Evolutionary conservation across 2,888 invertebrate species (phyloP), one percentile per base, ranked within the genome.

Genomic region (Drosophila mettleri): DNA sequence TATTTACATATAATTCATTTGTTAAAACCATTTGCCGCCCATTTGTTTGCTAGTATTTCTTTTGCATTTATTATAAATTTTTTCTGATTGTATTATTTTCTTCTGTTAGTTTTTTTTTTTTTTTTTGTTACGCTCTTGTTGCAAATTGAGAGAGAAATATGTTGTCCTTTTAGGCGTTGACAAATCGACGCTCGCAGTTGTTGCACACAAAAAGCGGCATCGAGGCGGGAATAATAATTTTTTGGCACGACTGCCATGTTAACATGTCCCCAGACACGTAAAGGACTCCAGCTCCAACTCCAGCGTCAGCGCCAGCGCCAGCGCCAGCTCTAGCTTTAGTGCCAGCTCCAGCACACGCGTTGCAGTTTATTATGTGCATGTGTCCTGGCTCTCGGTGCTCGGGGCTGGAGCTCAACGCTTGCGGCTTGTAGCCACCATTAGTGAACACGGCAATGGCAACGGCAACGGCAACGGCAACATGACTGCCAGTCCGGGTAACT

Each of bases 361-460:
- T 80, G 80, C 80, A 87, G 81, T 83, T 88, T 83, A 83, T 83
- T 87, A 87, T 86, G 66, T 74, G 51, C 39, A 20, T 43, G 41
- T 34, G n/a, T 24, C 49, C 67, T 77, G 57, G 60, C 63, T 85
- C 86, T 80, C 61, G 77, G 86, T 33, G 27, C 6, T 18, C 16
- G 52, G 36, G 51, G 70, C 74, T 65, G 49, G 61, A 69, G 75
- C 65, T 74, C 69, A 74, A 64, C 66, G 90, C 90, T 89, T 90
- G 91, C 82, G 90, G 90, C 91, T 90, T 90, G 90, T 90, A 89
- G 83, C 89, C 76, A 82, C 90, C 91, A 90, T 91, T 90, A 90
- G 90, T 90, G 90, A 90, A 89, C 89, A 90, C 89, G 62, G 53
- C 65, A 62, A 45, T 61, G 57, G 24, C 12, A 33, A 6, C 36